Evolutionary conservation across 2,113 vertebrate species (phyloP), one percentile per base, ranked within the genome.

Genomic region (Uria lomvia): DNA sequence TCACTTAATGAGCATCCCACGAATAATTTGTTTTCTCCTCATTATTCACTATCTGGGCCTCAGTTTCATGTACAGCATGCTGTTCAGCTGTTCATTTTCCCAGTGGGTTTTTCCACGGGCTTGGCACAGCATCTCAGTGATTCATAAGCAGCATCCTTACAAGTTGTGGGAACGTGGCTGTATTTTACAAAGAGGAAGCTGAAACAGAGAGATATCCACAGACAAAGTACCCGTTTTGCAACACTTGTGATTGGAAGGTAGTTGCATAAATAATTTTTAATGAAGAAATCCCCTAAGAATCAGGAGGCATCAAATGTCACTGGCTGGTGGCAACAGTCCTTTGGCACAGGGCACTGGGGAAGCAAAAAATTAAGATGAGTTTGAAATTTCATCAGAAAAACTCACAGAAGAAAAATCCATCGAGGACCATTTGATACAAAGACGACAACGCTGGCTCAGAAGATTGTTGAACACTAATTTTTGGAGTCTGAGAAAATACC

Each of bases 21-120:
- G 93, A 93, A 82, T 76, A 96, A 96, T 95, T 96, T 96, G 90
- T 96, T 96, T 97, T 92, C 72, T 92, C 58, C 71, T 96, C 79
- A 83, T 95, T 96, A 93, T 91, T 95, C 95, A 63, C 40, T 95
- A 18, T 88, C 88, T 92, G 67, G 50, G 85, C 53, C 90, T 79
- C 81, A 72, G 77, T 71, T 68, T 90, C 94, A 92, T 90, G 95
- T 96, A 88, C 50, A 90, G 82, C 88, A 86, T 76, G 78, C 67
- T 88, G 91, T 86, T 96, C 96, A 86, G 56, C 87, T 94, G 96
- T 86, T 96, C 88, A 6, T 80, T 94, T 82, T 93, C 96, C 96
- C 75, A 0, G 18, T 6, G 63, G 96, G 47, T 50, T 92, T 96
- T 95, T 86, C 79, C 45, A 86, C 5, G 9, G 55, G 12, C 78